phyloP scores from a whole-genome alignment of 2,888 invertebrate species.

The Elegia similella region DNA sequence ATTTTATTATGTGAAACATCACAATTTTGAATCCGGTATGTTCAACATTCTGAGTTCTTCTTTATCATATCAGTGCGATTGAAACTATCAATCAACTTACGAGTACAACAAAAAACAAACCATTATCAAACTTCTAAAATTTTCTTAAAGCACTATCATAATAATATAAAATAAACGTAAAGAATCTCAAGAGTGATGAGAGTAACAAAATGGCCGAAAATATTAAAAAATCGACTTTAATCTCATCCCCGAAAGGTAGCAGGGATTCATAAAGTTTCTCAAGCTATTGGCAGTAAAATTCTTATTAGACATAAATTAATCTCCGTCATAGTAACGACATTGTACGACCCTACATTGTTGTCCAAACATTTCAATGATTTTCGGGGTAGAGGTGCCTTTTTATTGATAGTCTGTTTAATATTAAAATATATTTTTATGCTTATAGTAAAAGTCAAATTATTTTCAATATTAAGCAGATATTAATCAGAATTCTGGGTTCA shows the following conservation, averaged over 20 bases:
- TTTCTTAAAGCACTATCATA: too few species aligned
- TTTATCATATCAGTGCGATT: too few species aligned
- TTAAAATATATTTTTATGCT: too few species aligned
- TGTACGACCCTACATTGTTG: slow-evolving; percentile 44
- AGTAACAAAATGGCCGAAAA: not conserved
- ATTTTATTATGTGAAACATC: too few species aligned
- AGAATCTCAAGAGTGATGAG: not conserved
- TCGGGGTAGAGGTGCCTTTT: not conserved
- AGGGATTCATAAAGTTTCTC: slow-evolving; percentile 48
- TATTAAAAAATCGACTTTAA: slow-evolving; percentile 22
- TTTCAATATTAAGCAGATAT: too few species aligned
- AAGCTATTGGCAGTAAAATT: slow-evolving; percentile 50
- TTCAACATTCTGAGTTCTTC: too few species aligned
- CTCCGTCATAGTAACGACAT: slow-evolving; percentile 38
- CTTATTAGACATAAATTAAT: slow-evolving; percentile 62
- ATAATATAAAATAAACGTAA: not conserved
- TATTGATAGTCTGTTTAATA: not conserved
- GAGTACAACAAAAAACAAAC: too few species aligned
- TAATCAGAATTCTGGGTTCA: too few species aligned
- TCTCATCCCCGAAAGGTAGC: slow-evolving; percentile 25
- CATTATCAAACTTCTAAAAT: too few species aligned
- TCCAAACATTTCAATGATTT: slow-evolving; percentile 22
- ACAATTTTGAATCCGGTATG: too few species aligned
- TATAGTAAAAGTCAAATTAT: too few species aligned
- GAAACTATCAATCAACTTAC: too few species aligned